Evolutionary conservation across 1,140 invertebrate genomes (phyloP).

Genomic region (Agrypnia vestita): DNA sequence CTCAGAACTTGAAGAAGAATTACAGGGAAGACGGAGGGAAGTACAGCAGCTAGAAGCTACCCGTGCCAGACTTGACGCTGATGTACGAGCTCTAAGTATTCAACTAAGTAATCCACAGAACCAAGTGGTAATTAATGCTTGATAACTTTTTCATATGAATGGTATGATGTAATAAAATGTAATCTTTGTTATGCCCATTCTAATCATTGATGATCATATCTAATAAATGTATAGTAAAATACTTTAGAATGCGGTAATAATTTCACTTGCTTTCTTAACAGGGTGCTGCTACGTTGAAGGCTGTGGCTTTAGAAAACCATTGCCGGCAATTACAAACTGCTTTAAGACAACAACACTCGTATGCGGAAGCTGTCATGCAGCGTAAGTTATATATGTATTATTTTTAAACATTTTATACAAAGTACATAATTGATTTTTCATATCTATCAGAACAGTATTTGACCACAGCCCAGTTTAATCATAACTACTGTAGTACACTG

Average conservation of each 20-base stretch:
- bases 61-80: slow-evolving; percentile 63
- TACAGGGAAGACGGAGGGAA: slow-evolving; percentile 59
- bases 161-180: too few relatives aligned
- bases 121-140: slow-evolving; percentile 43
- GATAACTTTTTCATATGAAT: too few relatives aligned
- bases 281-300: slow-evolving; percentile 60
- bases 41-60: slow-evolving; percentile 65
- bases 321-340: slow-evolving; percentile 77
- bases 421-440: slow-evolving; percentile 12
- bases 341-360: slow-evolving; percentile 77
- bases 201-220: neutral
- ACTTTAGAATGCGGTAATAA: neutral
- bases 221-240: neutral
- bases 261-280: neutral
- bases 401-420: slow-evolving; percentile 30
- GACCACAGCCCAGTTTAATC: too few relatives aligned
- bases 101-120: slow-evolving; percentile 47
- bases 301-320: slow-evolving; percentile 73
- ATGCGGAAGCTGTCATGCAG: slow-evolving; percentile 78
- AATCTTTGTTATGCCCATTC: neutral
- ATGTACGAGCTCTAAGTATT: slow-evolving; percentile 33
- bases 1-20: slow-evolving; percentile 57
- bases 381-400: slow-evolving; percentile 72
- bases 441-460: neutral
- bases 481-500: too few relatives aligned